Percentiles rank a stretch among this genome's conserved stretches.
Evolutionary conservation across 2,113 vertebrate species (phyloP).

Genomic region (Spea bombifrons): DNA sequence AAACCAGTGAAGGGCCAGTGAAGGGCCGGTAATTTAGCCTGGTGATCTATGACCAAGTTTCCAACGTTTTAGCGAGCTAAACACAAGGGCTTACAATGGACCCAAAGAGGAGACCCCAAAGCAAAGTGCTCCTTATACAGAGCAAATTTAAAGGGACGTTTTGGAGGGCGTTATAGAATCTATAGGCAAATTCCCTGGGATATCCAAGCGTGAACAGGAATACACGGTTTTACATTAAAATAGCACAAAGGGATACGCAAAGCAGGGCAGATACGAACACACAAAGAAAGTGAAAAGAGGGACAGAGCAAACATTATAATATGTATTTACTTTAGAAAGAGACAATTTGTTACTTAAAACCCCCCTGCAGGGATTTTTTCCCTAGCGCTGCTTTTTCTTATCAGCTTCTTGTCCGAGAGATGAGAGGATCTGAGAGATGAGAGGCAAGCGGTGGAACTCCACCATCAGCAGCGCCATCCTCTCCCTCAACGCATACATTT

Average conservation of each 20-base stretch:
- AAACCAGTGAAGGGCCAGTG: no score
- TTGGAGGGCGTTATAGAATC: no score
- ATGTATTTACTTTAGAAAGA: not conserved
- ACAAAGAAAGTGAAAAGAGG: not conserved
- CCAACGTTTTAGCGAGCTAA: no score
- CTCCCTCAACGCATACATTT: constrained; percentile 1
- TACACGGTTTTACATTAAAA: not conserved
- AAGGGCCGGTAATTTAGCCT: no score
- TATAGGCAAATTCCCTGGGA: no score
- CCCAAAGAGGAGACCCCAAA: no score
- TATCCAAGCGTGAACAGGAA: no score
- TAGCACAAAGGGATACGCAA: not conserved
- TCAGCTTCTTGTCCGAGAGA: constrained; percentile 8
- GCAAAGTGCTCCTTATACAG: no score
- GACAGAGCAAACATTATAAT: not conserved
- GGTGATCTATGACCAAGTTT: no score
- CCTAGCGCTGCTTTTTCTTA: not conserved
- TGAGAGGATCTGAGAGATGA: not conserved
- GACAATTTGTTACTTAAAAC: constrained; percentile 11
- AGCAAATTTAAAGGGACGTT: no score
- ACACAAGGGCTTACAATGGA: no score
- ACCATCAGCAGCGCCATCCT: not conserved
- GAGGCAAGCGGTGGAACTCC: not conserved
- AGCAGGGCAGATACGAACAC: not conserved
- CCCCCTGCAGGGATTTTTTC: not conserved